A percentile compares a stretch with the other conserved stretches of the same genome.
Evolutionary conservation across 2,113 vertebrate genomes (phyloP).

Genomic region (Dicrurus megarhynchus): DNA sequence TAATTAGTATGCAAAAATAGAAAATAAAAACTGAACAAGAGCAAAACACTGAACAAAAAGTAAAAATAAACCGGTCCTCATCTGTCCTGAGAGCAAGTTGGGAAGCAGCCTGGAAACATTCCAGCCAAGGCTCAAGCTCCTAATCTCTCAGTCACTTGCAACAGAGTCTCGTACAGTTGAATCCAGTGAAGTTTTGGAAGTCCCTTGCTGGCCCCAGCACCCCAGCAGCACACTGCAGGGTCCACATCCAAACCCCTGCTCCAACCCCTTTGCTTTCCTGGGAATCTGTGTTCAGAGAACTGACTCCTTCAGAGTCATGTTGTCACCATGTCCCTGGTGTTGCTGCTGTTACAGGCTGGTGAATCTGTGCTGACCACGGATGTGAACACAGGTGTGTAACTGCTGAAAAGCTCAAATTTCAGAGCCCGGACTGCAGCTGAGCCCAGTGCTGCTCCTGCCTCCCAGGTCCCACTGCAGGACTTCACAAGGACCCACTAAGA

Average conservation of each 20-base stretch:
- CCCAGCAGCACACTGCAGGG: not conserved
- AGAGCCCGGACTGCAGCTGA: not conserved
- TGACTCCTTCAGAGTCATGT: too few relatives aligned
- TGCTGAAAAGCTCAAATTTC: not conserved
- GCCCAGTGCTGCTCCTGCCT: not conserved
- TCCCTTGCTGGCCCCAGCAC: not conserved
- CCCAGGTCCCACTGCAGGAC: accelerated
- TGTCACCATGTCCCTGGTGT: too few relatives aligned
- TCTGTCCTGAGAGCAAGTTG: not conserved
- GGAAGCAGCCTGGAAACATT: not conserved
- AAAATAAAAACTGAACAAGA: slow-evolving; percentile 51
- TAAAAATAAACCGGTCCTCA: not conserved
- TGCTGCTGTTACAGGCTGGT: not conserved
- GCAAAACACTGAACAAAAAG: not conserved
- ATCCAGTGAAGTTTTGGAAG: not conserved
- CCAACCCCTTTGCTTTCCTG: not conserved
- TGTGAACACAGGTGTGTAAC: accelerated
- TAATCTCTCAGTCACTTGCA: not conserved
- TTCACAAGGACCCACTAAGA: not conserved
- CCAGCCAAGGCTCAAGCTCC: not conserved
- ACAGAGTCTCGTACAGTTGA: accelerated
- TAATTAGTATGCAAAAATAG: slow-evolving; percentile 75
- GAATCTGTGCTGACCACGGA: accelerated
- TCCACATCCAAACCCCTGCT: not conserved
- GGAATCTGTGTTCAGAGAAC: not conserved